These are phyloP conservation scores for Charina bottae DNA, from an alignment of 2,113 vertebrate species.

Conservation along the genomic window DNA sequence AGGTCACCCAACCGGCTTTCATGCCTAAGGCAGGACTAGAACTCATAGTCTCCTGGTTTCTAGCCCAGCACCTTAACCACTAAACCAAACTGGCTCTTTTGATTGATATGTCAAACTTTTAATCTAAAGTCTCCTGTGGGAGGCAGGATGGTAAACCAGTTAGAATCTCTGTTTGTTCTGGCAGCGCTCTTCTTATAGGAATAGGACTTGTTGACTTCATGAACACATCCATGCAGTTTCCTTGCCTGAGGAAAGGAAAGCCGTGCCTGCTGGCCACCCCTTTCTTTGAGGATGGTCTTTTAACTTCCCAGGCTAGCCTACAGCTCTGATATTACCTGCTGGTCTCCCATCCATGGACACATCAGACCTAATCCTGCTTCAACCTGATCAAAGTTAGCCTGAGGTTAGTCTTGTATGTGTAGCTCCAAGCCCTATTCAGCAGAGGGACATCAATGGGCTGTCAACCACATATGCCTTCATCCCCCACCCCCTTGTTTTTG, in stretches of 20 bases:
- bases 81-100: too few relatives aligned
- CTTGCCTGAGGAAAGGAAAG: neutral
- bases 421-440: neutral
- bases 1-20: too few relatives aligned
- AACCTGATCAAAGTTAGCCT: neutral
- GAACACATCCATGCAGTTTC: neutral
- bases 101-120: neutral
- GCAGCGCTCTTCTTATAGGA: neutral
- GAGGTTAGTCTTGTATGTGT: neutral
- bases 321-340: neutral
- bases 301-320: neutral
- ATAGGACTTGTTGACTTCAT: neutral
- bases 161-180: neutral
- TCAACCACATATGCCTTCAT: neutral
- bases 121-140: neutral
- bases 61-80: too few relatives aligned
- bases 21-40: too few relatives aligned
- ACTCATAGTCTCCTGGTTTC: too few relatives aligned
- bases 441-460: neutral
- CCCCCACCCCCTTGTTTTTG: neutral
- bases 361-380: neutral
- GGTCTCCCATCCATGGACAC: neutral
- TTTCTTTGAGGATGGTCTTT: neutral
- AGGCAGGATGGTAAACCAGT: neutral
- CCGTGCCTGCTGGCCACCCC: neutral